Base-by-base conservation (phyloP, 2,113 vertebrate genomes). In the Odobenus rosmarus region DNA sequence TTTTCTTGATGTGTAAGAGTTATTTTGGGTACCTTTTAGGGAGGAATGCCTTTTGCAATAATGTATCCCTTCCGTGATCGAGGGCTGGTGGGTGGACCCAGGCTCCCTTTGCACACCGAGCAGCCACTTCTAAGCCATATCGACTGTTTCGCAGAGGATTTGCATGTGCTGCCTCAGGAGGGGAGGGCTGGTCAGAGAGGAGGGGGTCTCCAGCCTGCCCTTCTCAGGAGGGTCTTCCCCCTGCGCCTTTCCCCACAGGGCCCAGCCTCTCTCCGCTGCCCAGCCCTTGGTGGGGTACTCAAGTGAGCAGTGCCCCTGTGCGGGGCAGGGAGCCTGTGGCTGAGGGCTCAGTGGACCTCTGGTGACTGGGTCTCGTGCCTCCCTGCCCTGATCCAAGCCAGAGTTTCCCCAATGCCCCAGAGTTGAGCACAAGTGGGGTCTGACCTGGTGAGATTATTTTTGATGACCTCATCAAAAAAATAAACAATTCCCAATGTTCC, bases 41-140 rank as follows among this genome's bases (percentile, higher is more conserved):
- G 97, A 98, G 97, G 97, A 95, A 98, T 98, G 98, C 98, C 99
- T 99, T 99, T 99, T 98, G 99, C 99, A 99, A 99, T 99, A 99
- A 99, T 90, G 98, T 98, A 97, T 92, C 96, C 97, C 96, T 98
- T 98, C 95, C 36, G 18, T 96, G 96, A 96, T 92, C 0, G 8
- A 71, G 79, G 93, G 94, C 42, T 55, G 98, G 97, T 97, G 98
- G 98, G 97, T 96, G 93, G 88, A 98, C 98, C 96, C 96, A 95
- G 98, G 98, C 98, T 98, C 97, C 97, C 97, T 97, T 97, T 98
- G 98, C 97, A 97, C 97, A 96, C 74, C 77, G 67, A 98, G 97
- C 98, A 98, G 98, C 97, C 97, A 97, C 97, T 98, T 98, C 97
- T 98, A 99, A 98, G 98, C 98, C 98, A 98, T 98, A 98, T 97